Evolutionary conservation across 1,140 invertebrate species (phyloP), one percentile per base, ranked within the genome.

Genomic region (Drosophila mojavensis): DNA sequence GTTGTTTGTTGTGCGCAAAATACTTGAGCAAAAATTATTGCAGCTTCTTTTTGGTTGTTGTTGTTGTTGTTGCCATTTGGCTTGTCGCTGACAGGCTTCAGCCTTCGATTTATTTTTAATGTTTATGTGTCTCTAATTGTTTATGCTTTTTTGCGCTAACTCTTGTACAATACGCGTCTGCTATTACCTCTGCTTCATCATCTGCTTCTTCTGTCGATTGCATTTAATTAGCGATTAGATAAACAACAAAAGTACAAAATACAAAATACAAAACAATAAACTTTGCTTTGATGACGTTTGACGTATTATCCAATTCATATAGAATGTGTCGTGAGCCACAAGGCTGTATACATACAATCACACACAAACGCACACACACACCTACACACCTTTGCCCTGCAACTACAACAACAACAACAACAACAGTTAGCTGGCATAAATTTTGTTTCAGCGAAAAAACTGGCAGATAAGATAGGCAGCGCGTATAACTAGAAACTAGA

Each of bases 71-170:
- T 60, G 66, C 47, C 51, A 50, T 50, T 50, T 50, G 47, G 45
- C 9, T 60, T 26, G 58, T 69, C 48, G 78, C 72, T 88, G 83
- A 82, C 82, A 77, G 82, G 36, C 36, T 39, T 39, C 84, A 88
- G 83, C 83, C 83, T 88, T 88, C 83, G 83, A 88, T 89, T 88
- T 88, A 88, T 89, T 88, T 88, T 88, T 88, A 89, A 88, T 88
- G 84, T 89, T 88, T 89, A 88, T 88, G 83, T 89, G 76, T 83
- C 76, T 80, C 80, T 73, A 86, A 88, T 88, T 88, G 83, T 89
- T 89, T 89, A 89, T 89, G 83, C 77, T 76, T 50, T 50, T 50
- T 24, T 60, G 63, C 41, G 54, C 64, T 79, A 50, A 56, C 64
- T 71, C 75, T 85, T 80, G 75, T 80, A 55, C 43, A 55, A 54